phyloP scores from a whole-genome alignment of 2,113 vertebrate genomes.

The Gnathonemus echidnorhynchus region DNA sequence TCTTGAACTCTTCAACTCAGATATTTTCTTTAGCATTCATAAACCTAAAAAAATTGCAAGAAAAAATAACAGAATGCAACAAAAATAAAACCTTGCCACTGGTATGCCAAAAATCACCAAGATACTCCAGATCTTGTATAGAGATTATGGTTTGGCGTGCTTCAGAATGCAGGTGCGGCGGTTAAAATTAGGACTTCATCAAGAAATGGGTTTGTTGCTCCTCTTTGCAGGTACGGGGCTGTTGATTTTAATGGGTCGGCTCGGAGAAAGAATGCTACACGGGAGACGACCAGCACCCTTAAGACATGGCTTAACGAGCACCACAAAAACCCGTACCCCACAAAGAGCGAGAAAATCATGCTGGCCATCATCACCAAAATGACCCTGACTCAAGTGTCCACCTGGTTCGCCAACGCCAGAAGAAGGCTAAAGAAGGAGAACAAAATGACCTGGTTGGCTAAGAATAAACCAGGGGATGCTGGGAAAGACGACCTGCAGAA shows the following conservation, averaged over 20 bases:
- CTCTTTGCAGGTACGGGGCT: conserved; percentile 70
- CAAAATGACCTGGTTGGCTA: conserved; percentile 97
- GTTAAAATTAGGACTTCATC: neutral
- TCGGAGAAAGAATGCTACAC: conserved; percentile 85
- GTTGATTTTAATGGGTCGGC: conserved; percentile 77
- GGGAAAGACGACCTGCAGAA: conserved; percentile 64
- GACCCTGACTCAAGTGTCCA: conserved; percentile 98
- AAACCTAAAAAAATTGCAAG: neutral
- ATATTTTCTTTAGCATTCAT: neutral
- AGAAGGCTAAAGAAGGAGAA: conserved; percentile 93
- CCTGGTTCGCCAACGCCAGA: conserved; percentile 95
- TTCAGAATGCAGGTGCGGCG: neutral
- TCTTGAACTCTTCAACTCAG: neutral
- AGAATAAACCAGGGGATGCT: conserved; percentile 83
- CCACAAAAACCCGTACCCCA: conserved; percentile 95
- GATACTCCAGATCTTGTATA: neutral
- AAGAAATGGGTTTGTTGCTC: neutral
- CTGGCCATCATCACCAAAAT: conserved; percentile 98
- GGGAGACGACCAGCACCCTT: conserved; percentile 91
- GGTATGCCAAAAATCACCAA: neutral
- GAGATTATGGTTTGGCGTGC: neutral
- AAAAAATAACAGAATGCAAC: neutral
- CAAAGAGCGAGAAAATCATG: conserved; percentile 99
- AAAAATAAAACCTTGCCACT: neutral
- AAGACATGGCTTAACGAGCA: conserved; percentile 97